phyloP scores from a whole-genome alignment of 2,113 vertebrate genomes.

The Orthochromis indermauri region DNA sequence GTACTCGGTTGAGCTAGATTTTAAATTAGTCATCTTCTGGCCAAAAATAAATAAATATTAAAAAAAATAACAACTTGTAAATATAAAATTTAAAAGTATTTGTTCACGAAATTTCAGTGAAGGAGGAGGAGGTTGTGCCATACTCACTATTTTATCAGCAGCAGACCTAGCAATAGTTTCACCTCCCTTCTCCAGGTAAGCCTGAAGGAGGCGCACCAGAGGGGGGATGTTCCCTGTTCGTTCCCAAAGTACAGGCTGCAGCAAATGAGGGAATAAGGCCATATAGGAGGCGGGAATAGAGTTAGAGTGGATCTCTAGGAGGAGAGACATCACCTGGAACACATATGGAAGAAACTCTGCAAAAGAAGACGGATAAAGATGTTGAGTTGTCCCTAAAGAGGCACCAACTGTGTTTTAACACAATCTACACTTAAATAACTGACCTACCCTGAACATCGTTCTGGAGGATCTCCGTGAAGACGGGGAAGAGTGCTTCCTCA shows the following conservation, averaged over 20 bases:
- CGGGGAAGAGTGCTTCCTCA: constrained; percentile 94
- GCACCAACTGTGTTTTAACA: background rate
- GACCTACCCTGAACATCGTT: constrained; percentile 91
- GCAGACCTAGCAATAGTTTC: constrained; percentile 80
- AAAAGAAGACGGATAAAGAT: background rate
- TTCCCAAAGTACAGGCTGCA: constrained; percentile 94
- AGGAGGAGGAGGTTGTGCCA: background rate
- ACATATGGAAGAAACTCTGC: constrained; percentile 97
- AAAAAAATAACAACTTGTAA: background rate
- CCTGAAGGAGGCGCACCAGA: constrained; percentile 92
- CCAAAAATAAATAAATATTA: background rate
- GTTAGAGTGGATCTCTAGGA: constrained; percentile 91
- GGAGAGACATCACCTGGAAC: constrained; percentile 99
- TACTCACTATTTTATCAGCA: constrained; percentile 91
- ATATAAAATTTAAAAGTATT: background rate
- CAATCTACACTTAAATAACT: background rate
- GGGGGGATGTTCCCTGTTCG: constrained; percentile 94
- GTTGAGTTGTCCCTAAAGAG: background rate
- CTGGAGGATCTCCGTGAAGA: constrained; percentile 96
- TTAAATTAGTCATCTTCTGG: background rate
- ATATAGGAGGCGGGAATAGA: constrained; percentile 89
- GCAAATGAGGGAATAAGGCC: constrained; percentile 93
- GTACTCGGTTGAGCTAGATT: background rate
- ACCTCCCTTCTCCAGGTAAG: constrained; percentile 87
- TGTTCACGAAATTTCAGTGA: background rate